Conservation (phyloP, 2,888 invertebrate species). For the Ectemnius continuus region DNA sequence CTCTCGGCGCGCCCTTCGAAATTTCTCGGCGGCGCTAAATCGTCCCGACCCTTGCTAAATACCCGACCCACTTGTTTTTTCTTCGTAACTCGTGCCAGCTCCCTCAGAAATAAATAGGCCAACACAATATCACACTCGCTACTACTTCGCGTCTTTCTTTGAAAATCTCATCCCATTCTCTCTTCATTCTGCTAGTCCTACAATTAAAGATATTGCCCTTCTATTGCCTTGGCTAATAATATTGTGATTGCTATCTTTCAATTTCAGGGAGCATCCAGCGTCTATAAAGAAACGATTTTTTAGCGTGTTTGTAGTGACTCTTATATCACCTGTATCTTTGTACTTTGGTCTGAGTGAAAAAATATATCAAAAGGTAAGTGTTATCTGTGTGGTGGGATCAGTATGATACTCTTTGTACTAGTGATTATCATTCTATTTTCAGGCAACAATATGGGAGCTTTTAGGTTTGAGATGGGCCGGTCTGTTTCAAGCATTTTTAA, state of each 20-base stretch:
- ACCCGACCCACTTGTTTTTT: background rate
- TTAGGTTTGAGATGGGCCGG: slow-evolving; percentile 89
- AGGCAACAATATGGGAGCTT: slow-evolving; percentile 84
- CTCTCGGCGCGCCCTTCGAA: slow-evolving; percentile 1
- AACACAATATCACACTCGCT: no score
- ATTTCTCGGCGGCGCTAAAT: slow-evolving; percentile 26
- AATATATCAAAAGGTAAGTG: slow-evolving; percentile 80
- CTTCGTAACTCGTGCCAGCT: no score
- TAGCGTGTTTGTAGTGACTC: slow-evolving; percentile 90
- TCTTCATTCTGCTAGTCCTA: background rate
- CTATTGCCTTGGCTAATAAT: background rate
- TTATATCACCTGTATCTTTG: slow-evolving; percentile 88
- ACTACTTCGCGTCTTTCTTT: background rate
- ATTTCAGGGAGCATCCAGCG: slow-evolving; percentile 90
- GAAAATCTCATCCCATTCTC: background rate
- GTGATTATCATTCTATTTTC: slow-evolving; percentile 59
- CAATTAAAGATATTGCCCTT: background rate
- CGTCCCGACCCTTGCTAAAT: background rate
- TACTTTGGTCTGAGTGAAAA: slow-evolving; percentile 85
- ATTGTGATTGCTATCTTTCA: slow-evolving; percentile 27
- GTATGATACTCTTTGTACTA: slow-evolving; percentile 9
- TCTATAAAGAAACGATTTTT: slow-evolving; percentile 93
- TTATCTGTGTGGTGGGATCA: background rate
- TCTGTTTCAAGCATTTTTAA: slow-evolving; percentile 84
- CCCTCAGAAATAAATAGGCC: no score